Evolutionary conservation across 2,888 invertebrate genomes (phyloP).

Genomic region (Dyspetes luteomarginatus): DNA sequence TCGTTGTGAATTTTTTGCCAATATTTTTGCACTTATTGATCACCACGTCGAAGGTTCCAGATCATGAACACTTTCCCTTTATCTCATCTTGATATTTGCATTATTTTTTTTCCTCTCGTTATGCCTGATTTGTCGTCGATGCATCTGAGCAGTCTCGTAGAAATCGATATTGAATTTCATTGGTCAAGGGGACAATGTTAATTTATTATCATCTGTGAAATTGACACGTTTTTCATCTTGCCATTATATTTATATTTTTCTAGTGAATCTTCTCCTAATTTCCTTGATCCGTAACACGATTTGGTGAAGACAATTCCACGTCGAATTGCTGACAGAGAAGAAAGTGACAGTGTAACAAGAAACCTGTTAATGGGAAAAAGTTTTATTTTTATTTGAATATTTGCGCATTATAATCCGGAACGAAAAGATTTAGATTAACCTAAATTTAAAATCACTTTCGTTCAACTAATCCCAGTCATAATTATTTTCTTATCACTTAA

Average conservation of each 20-base stretch:
- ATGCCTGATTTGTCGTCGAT: constrained; percentile 64
- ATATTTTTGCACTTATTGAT: not conserved
- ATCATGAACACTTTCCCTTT: constrained; percentile 73
- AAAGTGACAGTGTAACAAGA: too few relatives aligned
- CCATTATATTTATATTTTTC: not conserved
- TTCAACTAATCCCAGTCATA: too few relatives aligned
- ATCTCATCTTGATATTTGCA: constrained; percentile 21
- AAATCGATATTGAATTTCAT: constrained; percentile 43
- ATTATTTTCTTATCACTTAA: too few relatives aligned
- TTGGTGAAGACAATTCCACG: too few relatives aligned
- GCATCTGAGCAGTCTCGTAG: constrained; percentile 9
- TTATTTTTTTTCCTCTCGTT: constrained; percentile 45
- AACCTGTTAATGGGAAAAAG: too few relatives aligned
- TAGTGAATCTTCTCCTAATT: too few relatives aligned
- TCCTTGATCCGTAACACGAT: too few relatives aligned
- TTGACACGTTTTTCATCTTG: not conserved
- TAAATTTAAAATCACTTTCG: too few relatives aligned
- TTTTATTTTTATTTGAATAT: too few relatives aligned
- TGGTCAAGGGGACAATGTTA: constrained; percentile 14
- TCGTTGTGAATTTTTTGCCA: constrained; percentile 47
- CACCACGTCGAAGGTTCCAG: constrained; percentile 63
- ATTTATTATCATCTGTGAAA: constrained; percentile 35
- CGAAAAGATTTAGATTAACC: too few relatives aligned
- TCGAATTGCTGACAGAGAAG: too few relatives aligned
- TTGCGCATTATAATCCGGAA: too few relatives aligned